These are phyloP conservation scores for Drosophila albomicans DNA, from an alignment of 1,140 invertebrate genomes.

Conservation along the genomic window DNA sequence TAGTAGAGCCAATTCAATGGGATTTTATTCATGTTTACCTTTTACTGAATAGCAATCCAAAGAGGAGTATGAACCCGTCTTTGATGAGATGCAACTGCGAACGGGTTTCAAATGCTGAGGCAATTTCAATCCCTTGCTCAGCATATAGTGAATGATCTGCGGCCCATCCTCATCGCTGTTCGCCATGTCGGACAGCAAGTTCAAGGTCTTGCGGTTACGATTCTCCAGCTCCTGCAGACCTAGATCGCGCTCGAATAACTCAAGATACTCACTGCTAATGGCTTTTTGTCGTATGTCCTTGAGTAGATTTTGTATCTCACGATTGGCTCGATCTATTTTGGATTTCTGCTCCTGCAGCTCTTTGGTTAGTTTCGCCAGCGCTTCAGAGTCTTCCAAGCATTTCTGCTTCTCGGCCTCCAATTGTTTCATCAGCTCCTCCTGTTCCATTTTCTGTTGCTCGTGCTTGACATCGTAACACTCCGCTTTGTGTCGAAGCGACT, in stretches of 20 bases:
- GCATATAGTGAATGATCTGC: conserved; percentile 62
- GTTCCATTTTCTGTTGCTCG: conserved; percentile 41
- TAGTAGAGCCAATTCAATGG: background rate
- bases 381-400: conserved; percentile 60
- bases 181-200: conserved; percentile 82
- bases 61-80: conserved; percentile 62
- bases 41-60: conserved; percentile 54
- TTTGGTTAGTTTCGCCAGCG: conserved; percentile 59
- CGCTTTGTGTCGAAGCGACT: conserved; percentile 68
- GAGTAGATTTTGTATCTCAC: conserved; percentile 68
- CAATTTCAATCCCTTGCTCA: conserved; percentile 74
- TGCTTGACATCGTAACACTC: conserved; percentile 54
- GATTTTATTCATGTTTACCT: conserved; percentile 3
- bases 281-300: conserved; percentile 63
- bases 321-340: conserved; percentile 75
- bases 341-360: conserved; percentile 74
- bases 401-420: conserved; percentile 44
- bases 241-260: conserved; percentile 74
- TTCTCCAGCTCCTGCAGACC: conserved; percentile 80
- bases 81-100: conserved; percentile 67
- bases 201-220: conserved; percentile 81
- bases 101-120: conserved; percentile 68
- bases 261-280: conserved; percentile 76
- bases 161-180: conserved; percentile 66
- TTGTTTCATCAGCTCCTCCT: conserved; percentile 43